These are phyloP conservation scores for Empidonax traillii DNA, from an alignment of 2,113 vertebrate species.

Conservation along the genomic window DNA sequence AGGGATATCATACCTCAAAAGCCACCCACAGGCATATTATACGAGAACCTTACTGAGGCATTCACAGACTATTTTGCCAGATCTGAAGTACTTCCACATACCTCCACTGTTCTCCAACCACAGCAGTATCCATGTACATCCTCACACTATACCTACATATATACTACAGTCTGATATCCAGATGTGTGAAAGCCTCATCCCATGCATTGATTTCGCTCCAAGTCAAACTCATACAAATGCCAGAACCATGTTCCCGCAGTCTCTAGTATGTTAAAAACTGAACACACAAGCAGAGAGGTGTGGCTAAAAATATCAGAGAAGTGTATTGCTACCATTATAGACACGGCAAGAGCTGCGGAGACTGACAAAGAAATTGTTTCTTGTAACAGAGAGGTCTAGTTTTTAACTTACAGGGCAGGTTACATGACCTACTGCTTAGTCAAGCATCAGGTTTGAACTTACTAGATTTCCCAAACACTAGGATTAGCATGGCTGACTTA, in stretches of 20 bases:
- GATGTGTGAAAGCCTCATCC: neutral
- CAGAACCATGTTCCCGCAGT: neutral
- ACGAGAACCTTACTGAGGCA: neutral
- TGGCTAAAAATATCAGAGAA: neutral
- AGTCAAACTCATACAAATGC: neutral
- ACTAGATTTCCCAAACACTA: neutral
- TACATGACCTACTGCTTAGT: neutral
- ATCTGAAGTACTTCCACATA: neutral
- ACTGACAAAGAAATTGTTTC: neutral
- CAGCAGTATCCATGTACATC: neutral
- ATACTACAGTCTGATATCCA: neutral
- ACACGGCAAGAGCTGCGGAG: rapidly evolving
- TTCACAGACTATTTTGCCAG: neutral
- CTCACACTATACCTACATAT: neutral
- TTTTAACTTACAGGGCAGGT: neutral
- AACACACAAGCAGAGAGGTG: rapidly evolving
- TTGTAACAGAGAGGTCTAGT: neutral
- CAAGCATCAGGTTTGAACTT: neutral
- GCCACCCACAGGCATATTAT: neutral
- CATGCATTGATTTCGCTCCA: neutral
- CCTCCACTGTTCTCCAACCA: neutral
- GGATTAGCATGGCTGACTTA: neutral
- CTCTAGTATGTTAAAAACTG: neutral
- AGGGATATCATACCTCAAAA: neutral
- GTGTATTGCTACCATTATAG: neutral